These are phyloP conservation scores for Notodonta ziczac DNA, from an alignment of 2,888 invertebrate species.

Conservation along the genomic window DNA sequence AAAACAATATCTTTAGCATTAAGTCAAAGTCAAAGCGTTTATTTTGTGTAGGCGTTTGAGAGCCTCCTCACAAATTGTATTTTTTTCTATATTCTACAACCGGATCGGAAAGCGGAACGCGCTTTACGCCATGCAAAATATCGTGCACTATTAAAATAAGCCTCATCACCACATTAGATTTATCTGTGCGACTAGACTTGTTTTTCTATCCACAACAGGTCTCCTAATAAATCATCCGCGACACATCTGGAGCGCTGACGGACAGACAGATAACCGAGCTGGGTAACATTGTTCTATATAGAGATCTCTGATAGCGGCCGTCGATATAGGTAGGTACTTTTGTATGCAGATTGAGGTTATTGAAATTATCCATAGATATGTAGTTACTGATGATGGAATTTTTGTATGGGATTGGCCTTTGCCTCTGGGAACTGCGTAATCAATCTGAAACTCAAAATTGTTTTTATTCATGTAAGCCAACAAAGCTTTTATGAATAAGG, in stretches of 20 bases:
- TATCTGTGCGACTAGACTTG: background rate
- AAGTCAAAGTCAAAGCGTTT: too few relatives aligned
- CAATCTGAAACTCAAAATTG: too few relatives aligned
- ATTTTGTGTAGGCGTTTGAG: too few relatives aligned
- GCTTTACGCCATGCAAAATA: too few relatives aligned
- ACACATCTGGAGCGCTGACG: slow-evolving; percentile 17
- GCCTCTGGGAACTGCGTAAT: background rate
- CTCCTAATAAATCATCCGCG: slow-evolving; percentile 18
- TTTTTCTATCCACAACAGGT: slow-evolving; percentile 13
- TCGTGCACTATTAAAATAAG: too few relatives aligned
- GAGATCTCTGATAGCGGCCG: slow-evolving; percentile 14
- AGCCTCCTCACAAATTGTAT: too few relatives aligned
- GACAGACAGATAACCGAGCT: slow-evolving; percentile 13
- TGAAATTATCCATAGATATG: background rate
- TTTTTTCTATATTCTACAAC: too few relatives aligned
- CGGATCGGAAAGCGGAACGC: too few relatives aligned
- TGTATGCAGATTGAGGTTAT: slow-evolving; percentile 16
- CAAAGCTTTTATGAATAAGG: too few relatives aligned
- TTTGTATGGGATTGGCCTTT: background rate
- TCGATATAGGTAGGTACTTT: slow-evolving; percentile 6
- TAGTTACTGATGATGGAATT: too few relatives aligned
- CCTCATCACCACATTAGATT: background rate
- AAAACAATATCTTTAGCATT: too few relatives aligned
- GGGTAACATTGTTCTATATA: slow-evolving; percentile 15
- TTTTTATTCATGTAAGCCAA: too few relatives aligned